A percentile compares a stretch with the other conserved stretches of the same genome.
phyloP scores from a whole-genome alignment of 2,888 invertebrate species.

The Doris montereyensis region DNA sequence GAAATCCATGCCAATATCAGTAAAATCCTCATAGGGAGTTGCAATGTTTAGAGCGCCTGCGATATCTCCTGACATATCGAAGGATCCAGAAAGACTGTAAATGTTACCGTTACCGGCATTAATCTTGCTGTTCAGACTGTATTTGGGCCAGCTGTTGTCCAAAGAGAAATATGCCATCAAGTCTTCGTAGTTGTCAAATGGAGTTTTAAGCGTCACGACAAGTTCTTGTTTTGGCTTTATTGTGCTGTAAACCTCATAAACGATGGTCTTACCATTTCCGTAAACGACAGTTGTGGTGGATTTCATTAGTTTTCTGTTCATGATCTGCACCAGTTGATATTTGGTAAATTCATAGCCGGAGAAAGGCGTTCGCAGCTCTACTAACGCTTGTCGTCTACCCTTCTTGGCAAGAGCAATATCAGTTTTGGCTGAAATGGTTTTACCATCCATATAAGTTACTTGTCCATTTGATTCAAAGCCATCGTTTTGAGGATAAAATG shows the following conservation, averaged over 20 bases:
- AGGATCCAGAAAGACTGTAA: not conserved
- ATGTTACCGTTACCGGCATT: conserved; percentile 16
- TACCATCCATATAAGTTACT: conserved; percentile 35
- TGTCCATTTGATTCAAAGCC: conserved; percentile 29
- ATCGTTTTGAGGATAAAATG: not conserved
- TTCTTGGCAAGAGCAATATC: not conserved
- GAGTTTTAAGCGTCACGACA: conserved; percentile 27
- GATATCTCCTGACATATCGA: conserved; percentile 11
- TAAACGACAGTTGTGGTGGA: not conserved
- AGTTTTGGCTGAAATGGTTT: conserved; percentile 28
- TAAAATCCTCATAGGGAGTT: conserved; percentile 33
- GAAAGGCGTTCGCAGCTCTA: conserved; percentile 18
- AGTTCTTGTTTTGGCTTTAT: conserved; percentile 14
- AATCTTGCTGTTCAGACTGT: not conserved
- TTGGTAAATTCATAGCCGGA: conserved; percentile 25
- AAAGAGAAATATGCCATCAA: conserved; percentile 23
- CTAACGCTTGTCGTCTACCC: not conserved
- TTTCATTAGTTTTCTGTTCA: not conserved
- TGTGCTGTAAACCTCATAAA: not conserved
- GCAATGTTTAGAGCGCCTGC: conserved; percentile 33
- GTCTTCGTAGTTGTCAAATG: conserved; percentile 27
- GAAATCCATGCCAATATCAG: conserved; percentile 36
- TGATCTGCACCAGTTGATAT: not conserved
- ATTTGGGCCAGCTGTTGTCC: conserved; percentile 22
- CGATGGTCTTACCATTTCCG: not conserved